Conservation (phyloP, 1,140 invertebrate genomes). For the roundworm (Caenorhabditis elegans) region WBcel235 BX284603.4:9242501-9243000, state of each 20-base stretch:
- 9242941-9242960: not conserved
- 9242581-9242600: conserved; percentile 26
- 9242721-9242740: conserved; percentile 19
- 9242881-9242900: no score
- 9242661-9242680: conserved; percentile 4
- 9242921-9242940: no score
- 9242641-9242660: not conserved
- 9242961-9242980: not conserved
- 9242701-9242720: conserved; percentile 25
- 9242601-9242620: conserved; percentile 30
- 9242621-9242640: conserved; percentile 29
- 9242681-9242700: conserved; percentile 12
- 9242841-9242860: no score
- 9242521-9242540: not conserved
- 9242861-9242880: no score
- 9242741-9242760: conserved; percentile 29
- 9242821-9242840: not conserved
- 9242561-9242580: not conserved
- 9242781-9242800: no score
- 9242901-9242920: no score
- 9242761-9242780: not conserved
- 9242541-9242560: not conserved
- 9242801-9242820: not conserved
- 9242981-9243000: conserved; percentile 30
- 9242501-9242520: conserved; percentile 9